Evolutionary conservation across 2,113 vertebrate genomes (phyloP).

Genomic region (Taurulus bubalis): DNA sequence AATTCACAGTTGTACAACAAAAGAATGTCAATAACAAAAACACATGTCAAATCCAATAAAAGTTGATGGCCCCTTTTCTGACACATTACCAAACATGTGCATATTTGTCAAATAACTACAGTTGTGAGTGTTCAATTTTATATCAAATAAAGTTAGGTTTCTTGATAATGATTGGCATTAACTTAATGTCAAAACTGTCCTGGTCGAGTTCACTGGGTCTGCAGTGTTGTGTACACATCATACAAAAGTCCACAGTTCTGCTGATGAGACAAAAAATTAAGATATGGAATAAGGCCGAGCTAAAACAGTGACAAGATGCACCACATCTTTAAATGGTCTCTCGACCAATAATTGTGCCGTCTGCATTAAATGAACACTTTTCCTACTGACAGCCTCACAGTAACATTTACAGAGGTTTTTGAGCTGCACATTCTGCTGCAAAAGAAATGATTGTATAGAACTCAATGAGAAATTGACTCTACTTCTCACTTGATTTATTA

Average conservation of each 20-base stretch:
- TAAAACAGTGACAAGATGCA: background rate
- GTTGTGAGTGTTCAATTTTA: background rate
- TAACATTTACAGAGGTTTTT: too few species aligned
- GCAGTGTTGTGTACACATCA: background rate
- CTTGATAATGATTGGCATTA: background rate
- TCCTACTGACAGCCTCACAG: background rate
- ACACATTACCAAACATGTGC: background rate
- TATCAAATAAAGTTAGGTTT: background rate
- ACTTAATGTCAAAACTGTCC: background rate
- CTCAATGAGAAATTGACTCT: background rate
- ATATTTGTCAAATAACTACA: background rate
- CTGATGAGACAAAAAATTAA: too few species aligned
- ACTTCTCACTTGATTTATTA: too few species aligned
- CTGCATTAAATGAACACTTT: background rate
- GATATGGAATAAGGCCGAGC: background rate
- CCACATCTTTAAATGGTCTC: background rate
- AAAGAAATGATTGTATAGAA: background rate
- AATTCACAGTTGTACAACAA: conserved; percentile 22
- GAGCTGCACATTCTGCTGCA: too few species aligned
- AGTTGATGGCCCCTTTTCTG: background rate
- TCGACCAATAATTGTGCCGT: background rate
- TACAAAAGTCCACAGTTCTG: background rate
- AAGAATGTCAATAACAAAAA: conserved; percentile 25
- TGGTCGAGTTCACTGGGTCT: background rate
- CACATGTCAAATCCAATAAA: background rate